Evolutionary conservation across 2,113 vertebrate species (phyloP).

Genomic region (Zosterops lateralis): DNA sequence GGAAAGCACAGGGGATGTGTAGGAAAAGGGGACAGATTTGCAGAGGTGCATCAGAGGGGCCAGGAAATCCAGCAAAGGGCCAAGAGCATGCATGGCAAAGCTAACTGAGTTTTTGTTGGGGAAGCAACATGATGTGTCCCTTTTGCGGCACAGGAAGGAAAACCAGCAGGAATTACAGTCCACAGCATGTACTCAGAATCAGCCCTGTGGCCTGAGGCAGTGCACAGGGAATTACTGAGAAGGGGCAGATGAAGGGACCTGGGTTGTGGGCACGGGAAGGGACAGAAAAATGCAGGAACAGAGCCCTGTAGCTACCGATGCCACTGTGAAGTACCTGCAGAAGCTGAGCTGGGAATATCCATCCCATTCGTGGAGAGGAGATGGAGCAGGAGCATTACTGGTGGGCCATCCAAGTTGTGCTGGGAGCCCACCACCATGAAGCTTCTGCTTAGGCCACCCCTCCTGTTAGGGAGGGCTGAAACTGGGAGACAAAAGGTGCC

Average conservation of each 20-base stretch:
- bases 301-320: background rate
- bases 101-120: background rate
- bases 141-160: background rate
- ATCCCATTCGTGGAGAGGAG: background rate
- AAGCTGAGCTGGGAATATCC: background rate
- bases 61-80: background rate
- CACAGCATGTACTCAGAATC: fast-evolving
- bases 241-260: fast-evolving
- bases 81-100: background rate
- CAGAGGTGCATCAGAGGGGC: background rate
- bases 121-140: fast-evolving
- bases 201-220: fast-evolving
- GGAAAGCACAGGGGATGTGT: too few relatives aligned
- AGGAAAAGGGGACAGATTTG: background rate
- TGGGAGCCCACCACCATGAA: background rate
- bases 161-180: background rate
- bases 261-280: background rate
- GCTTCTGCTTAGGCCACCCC: background rate
- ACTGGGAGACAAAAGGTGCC: background rate
- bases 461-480: background rate
- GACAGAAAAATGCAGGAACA: background rate
- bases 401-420: background rate
- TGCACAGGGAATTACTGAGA: background rate
- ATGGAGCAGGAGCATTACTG: background rate
- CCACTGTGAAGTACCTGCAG: background rate